Evolutionary conservation across 2,113 vertebrate species (phyloP).

Genomic region (Peucedramus taeniatus): DNA sequence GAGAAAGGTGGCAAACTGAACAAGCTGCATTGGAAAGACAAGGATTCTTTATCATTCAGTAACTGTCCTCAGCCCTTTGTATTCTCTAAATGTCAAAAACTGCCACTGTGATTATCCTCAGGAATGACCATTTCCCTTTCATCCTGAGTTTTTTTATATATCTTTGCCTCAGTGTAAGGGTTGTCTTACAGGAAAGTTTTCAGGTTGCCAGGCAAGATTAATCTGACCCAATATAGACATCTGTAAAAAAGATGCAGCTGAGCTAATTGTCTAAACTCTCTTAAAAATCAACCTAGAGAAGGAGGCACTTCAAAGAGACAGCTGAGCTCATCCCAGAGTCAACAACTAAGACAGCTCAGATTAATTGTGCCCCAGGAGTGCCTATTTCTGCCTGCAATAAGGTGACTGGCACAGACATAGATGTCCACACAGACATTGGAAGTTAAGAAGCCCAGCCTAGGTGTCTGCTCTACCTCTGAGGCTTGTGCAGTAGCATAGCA

Average conservation of each 20-base stretch:
- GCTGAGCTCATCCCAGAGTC: slow-evolving; percentile 2
- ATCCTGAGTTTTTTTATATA: slow-evolving; percentile 38
- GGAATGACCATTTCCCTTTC: slow-evolving; percentile 40
- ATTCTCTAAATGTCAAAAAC: slow-evolving; percentile 2
- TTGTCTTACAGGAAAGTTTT: slow-evolving; percentile 41
- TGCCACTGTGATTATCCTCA: not conserved
- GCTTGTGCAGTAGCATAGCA: slow-evolving; percentile 15
- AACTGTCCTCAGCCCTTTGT: slow-evolving; percentile 32
- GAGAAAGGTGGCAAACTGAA: slow-evolving; percentile 18
- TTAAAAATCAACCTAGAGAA: slow-evolving; percentile 22
- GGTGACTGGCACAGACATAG: not conserved
- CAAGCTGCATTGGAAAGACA: slow-evolving; percentile 12
- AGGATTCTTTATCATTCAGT: not conserved
- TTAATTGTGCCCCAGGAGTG: not conserved
- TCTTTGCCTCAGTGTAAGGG: not conserved
- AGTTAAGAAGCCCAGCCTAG: not conserved
- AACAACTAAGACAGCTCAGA: not conserved
- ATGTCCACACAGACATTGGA: not conserved
- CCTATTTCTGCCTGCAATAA: not conserved
- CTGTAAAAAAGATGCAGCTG: not conserved
- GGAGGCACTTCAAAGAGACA: not conserved
- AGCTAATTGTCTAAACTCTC: slow-evolving; percentile 24
- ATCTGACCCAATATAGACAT: not conserved
- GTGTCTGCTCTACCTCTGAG: not conserved
- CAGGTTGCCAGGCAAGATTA: slow-evolving; percentile 38